Evolutionary conservation across 2,797 vertebrate species (phyloP).

Genomic region (Distichodus sexfasciatus): DNA sequence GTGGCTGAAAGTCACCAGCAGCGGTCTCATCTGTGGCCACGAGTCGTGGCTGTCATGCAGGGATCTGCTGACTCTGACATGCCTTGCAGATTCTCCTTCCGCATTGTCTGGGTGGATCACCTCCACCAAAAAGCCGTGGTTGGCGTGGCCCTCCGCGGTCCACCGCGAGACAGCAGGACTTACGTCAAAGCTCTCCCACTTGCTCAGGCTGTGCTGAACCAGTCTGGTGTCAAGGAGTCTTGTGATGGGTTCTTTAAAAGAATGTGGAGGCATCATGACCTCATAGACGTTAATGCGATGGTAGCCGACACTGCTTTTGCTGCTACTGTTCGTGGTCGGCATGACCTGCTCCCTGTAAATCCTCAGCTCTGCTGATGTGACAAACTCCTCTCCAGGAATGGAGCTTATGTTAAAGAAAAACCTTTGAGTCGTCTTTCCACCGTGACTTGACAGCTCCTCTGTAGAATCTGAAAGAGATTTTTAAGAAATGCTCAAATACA

Average conservation of each 20-base stretch:
- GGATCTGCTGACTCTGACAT: constrained; percentile 94
- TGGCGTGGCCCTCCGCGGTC: constrained; percentile 85
- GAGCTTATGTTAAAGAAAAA: constrained; percentile 98
- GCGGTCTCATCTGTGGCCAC: constrained; percentile 90
- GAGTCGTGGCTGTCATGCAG: constrained; percentile 89
- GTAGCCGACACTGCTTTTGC: constrained; percentile 56
- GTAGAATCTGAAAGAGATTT: constrained; percentile 80
- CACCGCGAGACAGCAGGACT: constrained; percentile 92
- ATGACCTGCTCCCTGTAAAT: constrained; percentile 92
- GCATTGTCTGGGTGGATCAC: constrained; percentile 84
- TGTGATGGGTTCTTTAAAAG: constrained; percentile 80
- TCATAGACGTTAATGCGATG: constrained; percentile 99
- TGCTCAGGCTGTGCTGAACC: constrained; percentile 89
- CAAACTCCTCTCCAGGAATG: constrained; percentile 86
- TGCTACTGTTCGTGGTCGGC: constrained; percentile 59
- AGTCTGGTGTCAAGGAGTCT: constrained; percentile 96
- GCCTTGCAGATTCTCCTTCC: constrained; percentile 73
- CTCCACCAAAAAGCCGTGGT: constrained; percentile 94
- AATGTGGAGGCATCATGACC: constrained; percentile 81
- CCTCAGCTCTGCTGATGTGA: constrained; percentile 96
- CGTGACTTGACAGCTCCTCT: constrained; percentile 86
- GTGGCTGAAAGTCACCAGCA: constrained; percentile 94
- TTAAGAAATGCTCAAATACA: too few relatives aligned
- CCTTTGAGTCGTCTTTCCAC: constrained; percentile 85
- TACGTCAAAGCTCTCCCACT: constrained; percentile 97